Conservation (phyloP, 1,140 invertebrate genomes). For the Panonychus citri region DNA sequence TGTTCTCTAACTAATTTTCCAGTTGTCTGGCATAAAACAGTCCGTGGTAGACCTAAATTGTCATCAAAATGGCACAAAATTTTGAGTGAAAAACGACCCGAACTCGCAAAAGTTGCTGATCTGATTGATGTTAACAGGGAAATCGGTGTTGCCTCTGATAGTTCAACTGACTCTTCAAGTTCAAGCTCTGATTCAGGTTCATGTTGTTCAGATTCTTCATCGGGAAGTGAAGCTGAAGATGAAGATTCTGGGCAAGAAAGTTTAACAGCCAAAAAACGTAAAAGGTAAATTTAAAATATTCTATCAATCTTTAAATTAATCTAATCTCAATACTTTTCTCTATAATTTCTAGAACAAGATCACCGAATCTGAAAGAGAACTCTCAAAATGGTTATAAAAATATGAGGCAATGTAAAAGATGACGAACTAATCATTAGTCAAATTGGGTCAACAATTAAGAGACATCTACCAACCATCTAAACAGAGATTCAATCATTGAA, state of each 20-base stretch:
- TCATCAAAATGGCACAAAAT: conserved; percentile 57
- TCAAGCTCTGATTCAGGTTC: conserved; percentile 32
- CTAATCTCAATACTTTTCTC: too few species aligned
- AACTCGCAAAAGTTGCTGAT: conserved; percentile 57
- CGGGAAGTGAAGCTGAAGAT: conserved; percentile 18
- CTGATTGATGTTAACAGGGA: conserved; percentile 58
- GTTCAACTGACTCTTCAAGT: conserved; percentile 66
- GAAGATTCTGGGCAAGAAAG: conserved; percentile 48
- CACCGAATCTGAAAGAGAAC: too few species aligned
- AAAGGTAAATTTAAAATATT: conserved; percentile 25
- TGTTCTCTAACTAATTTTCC: conserved; percentile 87
- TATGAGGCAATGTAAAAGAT: too few species aligned
- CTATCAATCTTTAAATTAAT: too few species aligned
- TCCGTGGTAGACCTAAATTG: conserved; percentile 75
- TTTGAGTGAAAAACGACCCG: conserved; percentile 47
- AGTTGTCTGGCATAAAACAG: conserved; percentile 84
- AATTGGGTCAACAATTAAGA: too few species aligned
- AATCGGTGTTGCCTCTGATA: conserved; percentile 80
- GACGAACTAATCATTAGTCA: too few species aligned
- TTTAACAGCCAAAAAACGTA: conserved; percentile 61
- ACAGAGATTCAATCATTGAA: too few species aligned
- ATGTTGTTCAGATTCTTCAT: conserved; percentile 9
- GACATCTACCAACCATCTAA: too few species aligned
- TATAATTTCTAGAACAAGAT: too few species aligned
- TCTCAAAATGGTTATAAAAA: too few species aligned